Conservation (phyloP, 2,113 vertebrate genomes). For the Anser cygnoides region DNA sequence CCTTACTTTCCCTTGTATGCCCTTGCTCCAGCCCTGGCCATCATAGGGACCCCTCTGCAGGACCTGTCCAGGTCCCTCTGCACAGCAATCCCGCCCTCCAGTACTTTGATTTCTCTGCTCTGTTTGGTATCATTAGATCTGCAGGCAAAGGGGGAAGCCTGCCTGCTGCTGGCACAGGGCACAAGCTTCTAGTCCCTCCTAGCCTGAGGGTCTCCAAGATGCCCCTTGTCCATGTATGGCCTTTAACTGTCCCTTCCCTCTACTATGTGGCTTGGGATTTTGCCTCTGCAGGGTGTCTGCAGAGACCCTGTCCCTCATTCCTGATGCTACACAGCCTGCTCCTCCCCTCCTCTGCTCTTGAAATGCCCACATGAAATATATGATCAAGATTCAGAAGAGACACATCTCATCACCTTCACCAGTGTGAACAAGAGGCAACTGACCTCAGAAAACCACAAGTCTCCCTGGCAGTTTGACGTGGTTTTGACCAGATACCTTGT, state of each 20-base stretch:
- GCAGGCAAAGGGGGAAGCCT: neutral
- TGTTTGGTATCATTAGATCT: neutral
- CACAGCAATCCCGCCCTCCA: neutral
- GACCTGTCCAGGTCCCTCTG: neutral
- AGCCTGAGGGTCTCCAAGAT: neutral
- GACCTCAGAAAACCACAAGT: neutral
- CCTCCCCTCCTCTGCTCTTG: neutral
- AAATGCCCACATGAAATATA: neutral
- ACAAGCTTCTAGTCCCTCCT: neutral
- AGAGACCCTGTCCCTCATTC: neutral
- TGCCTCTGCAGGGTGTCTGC: neutral
- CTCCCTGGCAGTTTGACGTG: neutral
- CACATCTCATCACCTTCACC: neutral
- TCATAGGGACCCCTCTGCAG: neutral
- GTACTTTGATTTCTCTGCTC: neutral
- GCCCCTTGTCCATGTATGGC: rapidly evolving
- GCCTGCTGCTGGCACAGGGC: neutral
- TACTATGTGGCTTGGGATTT: neutral
- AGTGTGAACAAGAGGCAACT: neutral
- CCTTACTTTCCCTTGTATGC: rapidly evolving
- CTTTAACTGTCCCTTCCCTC: neutral
- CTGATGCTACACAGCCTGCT: neutral
- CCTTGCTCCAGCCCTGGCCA: neutral
- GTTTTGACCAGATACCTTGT: neutral
- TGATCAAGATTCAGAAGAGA: neutral